Evolutionary conservation across 2,113 vertebrate species (phyloP), one percentile per base, ranked within the genome.

Genomic region (Sturnira hondurensis): DNA sequence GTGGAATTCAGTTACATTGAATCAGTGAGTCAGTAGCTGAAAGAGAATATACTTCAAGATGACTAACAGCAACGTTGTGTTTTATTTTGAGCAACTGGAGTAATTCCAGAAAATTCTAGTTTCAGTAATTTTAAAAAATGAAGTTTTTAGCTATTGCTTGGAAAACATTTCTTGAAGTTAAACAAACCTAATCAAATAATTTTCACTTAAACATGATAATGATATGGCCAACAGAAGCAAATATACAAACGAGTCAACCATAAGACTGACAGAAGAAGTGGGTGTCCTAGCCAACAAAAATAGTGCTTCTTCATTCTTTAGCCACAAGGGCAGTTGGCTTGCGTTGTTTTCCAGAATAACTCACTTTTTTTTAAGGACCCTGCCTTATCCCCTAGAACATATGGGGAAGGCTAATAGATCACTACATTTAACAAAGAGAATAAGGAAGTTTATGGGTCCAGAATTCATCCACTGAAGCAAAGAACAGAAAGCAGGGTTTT

Each of bases 231-330:
- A 33, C 14, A 43, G 19, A 92, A 74, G 10, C 1, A 8, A 8
- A 36, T 26, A 24, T 33, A 13, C 8, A 36, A 68, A 77, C 4
- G 1, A 58, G 7, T 47, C 33, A 41, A 11, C 14, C 38, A 17
- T 24, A 4, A 56, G 31, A 71, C 7, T 41, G 14, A 3, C 47
- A 80, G 11, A 52, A 65, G 1, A 54, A 61, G 2, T 54, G 12
- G 1, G 8, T 33, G 7, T 0, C 26, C 3, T 0, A 50, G 3
- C 20, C 14, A 61, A 17, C 0, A 41, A 7, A 19, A n/a, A 2
- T 20, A 77, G 22, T 1, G 22, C 56, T 58, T 58, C 56, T 28
- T 83, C 7, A 6, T 38, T 61, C 20, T 1, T 19, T 41, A 47
- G 11, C 10, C 31, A 65, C 1, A 20, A 45, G 36, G 0, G 3